Conservation (phyloP, 1,140 invertebrate genomes). For the Tachypleus tridentatus region DNA sequence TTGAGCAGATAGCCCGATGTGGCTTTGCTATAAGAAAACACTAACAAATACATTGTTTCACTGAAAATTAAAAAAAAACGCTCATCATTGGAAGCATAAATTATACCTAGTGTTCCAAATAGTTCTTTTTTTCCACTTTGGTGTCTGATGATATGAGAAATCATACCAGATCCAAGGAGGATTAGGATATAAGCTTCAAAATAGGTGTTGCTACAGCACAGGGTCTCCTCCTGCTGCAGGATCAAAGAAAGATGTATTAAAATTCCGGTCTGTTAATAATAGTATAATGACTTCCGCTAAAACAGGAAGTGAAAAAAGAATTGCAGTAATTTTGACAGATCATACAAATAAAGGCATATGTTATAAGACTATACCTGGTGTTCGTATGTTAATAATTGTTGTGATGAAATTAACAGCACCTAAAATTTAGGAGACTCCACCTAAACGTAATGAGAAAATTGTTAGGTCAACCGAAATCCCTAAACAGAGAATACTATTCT, state of each 20-base stretch:
- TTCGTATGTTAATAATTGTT: slow-evolving; percentile 35
- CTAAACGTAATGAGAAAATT: slow-evolving; percentile 53
- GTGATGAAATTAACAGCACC: slow-evolving; percentile 49
- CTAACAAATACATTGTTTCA: too few species aligned
- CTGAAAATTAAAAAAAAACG: too few species aligned
- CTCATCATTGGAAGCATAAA: slow-evolving; percentile 36
- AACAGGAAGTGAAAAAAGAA: slow-evolving; percentile 53
- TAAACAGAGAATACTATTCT: slow-evolving; percentile 37
- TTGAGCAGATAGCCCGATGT: too few species aligned
- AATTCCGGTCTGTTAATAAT: slow-evolving; percentile 52
- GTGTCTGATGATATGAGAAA: slow-evolving; percentile 48
- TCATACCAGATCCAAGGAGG: slow-evolving; percentile 47
- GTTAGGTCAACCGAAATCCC: slow-evolving; percentile 49
- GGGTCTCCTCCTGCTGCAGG: slow-evolving; percentile 51
- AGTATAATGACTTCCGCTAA: slow-evolving; percentile 59
- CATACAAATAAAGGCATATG: slow-evolving; percentile 46
- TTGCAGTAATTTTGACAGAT: slow-evolving; percentile 51
- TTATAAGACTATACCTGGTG: slow-evolving; percentile 35
- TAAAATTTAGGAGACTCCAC: slow-evolving; percentile 52
- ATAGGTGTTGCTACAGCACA: slow-evolving; percentile 60
- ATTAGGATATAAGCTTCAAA: slow-evolving; percentile 63
- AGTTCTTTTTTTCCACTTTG: slow-evolving; percentile 46
- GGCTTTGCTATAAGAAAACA: too few species aligned
- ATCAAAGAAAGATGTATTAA: slow-evolving; percentile 57
- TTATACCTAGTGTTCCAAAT: slow-evolving; percentile 46